Evolutionary conservation across 2,797 vertebrate genomes (phyloP).

Genomic region (Rallus crepitans): DNA sequence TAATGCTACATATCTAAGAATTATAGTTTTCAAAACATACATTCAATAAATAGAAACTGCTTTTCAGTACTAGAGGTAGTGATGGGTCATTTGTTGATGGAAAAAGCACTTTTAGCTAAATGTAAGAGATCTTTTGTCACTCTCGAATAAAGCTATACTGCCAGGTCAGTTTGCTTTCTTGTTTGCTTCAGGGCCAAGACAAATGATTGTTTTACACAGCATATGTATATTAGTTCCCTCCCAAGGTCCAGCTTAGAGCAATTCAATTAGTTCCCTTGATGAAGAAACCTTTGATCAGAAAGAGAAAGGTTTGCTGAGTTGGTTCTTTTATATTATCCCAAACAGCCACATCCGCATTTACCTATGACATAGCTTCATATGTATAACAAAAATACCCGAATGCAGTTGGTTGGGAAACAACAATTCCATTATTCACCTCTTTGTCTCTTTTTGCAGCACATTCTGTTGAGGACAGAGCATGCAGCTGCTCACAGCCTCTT

Average conservation of each 20-base stretch:
- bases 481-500: not conserved
- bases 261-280: not conserved
- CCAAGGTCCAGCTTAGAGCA: not conserved
- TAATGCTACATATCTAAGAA: not conserved
- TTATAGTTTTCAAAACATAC: not conserved
- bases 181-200: not conserved
- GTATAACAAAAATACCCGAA: not conserved
- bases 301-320: not conserved
- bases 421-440: not conserved
- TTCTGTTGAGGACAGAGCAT: not conserved
- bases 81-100: not conserved
- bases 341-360: not conserved
- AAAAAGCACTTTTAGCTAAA: not conserved
- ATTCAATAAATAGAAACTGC: not conserved
- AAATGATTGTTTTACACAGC: not conserved
- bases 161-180: not conserved
- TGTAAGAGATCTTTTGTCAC: not conserved
- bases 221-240: not conserved
- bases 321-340: not conserved
- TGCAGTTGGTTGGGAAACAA: not conserved
- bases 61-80: not conserved
- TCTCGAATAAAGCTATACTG: not conserved
- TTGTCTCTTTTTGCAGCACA: not conserved
- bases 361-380: not conserved
- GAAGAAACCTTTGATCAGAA: slow-evolving; percentile 7